phyloP scores from a whole-genome alignment of 2,888 invertebrate genomes.

The Diaprepes abbreviatus region DNA sequence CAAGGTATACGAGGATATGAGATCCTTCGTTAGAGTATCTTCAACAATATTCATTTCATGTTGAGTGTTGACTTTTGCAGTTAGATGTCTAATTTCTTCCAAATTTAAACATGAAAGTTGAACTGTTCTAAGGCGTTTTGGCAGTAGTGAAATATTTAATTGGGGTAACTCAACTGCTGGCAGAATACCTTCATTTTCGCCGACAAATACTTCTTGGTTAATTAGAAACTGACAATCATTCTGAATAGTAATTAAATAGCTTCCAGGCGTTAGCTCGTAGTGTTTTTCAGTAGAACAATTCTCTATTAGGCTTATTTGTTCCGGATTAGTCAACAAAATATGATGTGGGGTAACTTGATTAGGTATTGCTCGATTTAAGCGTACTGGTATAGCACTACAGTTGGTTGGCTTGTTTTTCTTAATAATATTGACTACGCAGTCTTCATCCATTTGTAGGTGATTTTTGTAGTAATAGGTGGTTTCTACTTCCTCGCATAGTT shows the following conservation, averaged over 20 bases:
- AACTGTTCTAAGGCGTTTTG: not conserved
- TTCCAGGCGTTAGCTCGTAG: not conserved
- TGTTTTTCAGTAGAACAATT: not conserved
- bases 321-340: not conserved
- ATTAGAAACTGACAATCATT: not conserved
- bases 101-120: not conserved
- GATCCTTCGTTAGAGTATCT: not conserved
- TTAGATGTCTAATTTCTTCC: not conserved
- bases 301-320: not conserved
- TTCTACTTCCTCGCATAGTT: not conserved
- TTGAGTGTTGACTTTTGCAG: not conserved
- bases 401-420: not conserved
- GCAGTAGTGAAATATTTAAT: not conserved
- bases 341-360: not conserved
- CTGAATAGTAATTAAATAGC: not conserved
- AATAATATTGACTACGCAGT: not conserved
- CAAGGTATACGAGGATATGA: not conserved
- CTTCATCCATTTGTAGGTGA: not conserved
- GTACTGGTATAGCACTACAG: not conserved
- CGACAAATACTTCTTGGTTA: not conserved
- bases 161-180: not conserved
- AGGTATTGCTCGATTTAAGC: not conserved
- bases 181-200: not conserved
- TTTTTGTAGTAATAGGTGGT: not conserved
- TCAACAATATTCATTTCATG: not conserved